phyloP scores from a whole-genome alignment of 2,888 invertebrate genomes.

The Perdita meconis region DNA sequence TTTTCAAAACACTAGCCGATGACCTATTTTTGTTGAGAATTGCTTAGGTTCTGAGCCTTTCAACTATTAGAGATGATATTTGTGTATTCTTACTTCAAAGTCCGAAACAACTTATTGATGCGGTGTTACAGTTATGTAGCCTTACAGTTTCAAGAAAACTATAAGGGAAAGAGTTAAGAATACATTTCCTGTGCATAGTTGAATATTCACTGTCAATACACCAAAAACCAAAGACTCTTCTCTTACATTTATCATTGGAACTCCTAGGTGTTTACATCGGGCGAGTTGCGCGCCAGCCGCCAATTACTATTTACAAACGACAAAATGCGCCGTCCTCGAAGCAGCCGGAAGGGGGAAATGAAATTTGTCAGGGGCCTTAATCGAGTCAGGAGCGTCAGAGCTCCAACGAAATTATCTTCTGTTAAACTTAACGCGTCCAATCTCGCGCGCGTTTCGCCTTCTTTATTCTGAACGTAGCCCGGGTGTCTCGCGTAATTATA shows the following conservation, averaged over 20 bases:
- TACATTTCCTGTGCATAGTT: too few relatives aligned
- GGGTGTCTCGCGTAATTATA: slow-evolving; percentile 8
- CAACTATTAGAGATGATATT: too few relatives aligned
- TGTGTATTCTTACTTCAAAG: too few relatives aligned
- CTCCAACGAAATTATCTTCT: not conserved
- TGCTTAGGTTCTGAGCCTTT: too few relatives aligned
- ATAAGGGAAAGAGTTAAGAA: too few relatives aligned
- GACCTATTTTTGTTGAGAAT: too few relatives aligned
- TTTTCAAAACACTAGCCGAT: too few relatives aligned
- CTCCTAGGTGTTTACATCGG: not conserved
- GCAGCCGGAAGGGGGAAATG: not conserved
- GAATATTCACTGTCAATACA: too few relatives aligned
- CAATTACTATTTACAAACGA: not conserved
- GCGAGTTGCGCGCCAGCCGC: not conserved
- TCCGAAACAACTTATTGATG: too few relatives aligned
- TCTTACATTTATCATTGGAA: not conserved
- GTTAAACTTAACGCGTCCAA: not conserved
- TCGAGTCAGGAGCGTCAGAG: not conserved
- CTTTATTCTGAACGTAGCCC: not conserved
- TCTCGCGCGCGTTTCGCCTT: not conserved
- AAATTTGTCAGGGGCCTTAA: not conserved
- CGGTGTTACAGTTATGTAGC: too few relatives aligned
- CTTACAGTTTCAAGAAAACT: too few relatives aligned
- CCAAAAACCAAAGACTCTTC: too few relatives aligned
- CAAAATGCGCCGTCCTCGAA: not conserved